These are phyloP conservation scores for Spodoptera picta DNA, from an alignment of 2,888 invertebrate species.

Conservation along the genomic window DNA sequence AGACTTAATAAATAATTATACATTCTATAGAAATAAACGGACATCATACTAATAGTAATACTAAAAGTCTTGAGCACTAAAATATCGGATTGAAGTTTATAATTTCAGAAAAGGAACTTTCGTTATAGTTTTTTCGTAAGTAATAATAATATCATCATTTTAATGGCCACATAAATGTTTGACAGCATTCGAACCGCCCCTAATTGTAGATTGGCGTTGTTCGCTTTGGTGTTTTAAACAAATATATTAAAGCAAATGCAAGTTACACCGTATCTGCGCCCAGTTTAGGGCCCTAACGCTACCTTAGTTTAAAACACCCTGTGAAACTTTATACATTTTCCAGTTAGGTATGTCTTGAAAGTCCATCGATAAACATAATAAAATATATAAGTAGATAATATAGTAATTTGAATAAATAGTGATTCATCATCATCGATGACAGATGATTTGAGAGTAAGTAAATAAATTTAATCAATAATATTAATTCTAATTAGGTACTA, in stretches of 20 bases:
- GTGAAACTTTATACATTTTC: constrained; percentile 72
- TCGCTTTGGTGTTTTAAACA: constrained; percentile 17
- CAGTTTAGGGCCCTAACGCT: constrained; percentile 78
- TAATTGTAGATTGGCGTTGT: constrained; percentile 25
- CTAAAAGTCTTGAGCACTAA: constrained; percentile 19
- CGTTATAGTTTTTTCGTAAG: constrained; percentile 23
- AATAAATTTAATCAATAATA: constrained; percentile 55
- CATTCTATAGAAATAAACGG: constrained; percentile 32
- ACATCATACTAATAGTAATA: constrained; percentile 7
- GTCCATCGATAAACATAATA: constrained; percentile 27
- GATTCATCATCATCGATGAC: constrained; percentile 42
- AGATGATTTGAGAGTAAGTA: constrained; percentile 53
- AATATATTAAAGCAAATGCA: no score
- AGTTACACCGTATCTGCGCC: constrained; percentile 50
- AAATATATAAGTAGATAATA: constrained; percentile 38
- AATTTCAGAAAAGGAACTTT: constrained; percentile 59
- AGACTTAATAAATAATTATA: constrained; percentile 35
- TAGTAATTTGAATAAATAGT: constrained; percentile 37
- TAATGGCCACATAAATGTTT: constrained; percentile 14
- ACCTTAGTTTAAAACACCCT: constrained; percentile 87
- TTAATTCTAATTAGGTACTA: constrained; percentile 66
- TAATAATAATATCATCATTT: constrained; percentile 11
- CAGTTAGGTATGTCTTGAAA: constrained; percentile 28
- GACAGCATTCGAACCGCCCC: constrained; percentile 9
- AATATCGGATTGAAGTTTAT: constrained; percentile 27